Percentiles rank a stretch among this genome's conserved stretches.
Evolutionary conservation across 2,113 vertebrate species (phyloP).

Genomic region (Bathybates hornii): DNA sequence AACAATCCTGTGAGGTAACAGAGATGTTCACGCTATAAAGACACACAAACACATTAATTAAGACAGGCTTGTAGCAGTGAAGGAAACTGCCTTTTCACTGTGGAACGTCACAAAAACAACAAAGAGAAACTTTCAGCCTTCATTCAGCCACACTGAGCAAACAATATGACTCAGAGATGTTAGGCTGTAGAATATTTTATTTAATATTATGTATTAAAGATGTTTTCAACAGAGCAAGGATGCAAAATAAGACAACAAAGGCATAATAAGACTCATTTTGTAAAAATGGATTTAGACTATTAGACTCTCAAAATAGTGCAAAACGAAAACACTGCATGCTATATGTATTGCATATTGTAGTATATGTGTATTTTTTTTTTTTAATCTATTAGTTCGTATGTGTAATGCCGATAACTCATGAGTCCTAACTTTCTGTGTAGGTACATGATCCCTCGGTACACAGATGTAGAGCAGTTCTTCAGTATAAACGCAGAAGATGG

Average conservation of each 20-base stretch:
- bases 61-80: not conserved
- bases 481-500: slow-evolving; percentile 86
- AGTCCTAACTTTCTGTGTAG: slow-evolving; percentile 49
- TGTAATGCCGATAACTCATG: not conserved
- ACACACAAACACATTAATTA: not conserved
- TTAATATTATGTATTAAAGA: not conserved
- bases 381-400: not conserved
- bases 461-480: slow-evolving; percentile 93
- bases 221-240: not conserved
- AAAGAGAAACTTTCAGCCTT: not conserved
- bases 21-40: not conserved
- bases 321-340: not conserved
- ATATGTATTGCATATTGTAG: not conserved
- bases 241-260: not conserved
- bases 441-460: slow-evolving; percentile 93
- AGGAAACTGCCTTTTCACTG: not conserved
- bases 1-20: slow-evolving; percentile 85
- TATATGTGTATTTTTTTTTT: not conserved
- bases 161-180: not conserved
- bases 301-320: not conserved
- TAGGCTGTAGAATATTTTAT: not conserved
- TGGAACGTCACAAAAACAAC: not conserved
- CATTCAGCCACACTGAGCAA: slow-evolving; percentile 3
- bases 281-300: not conserved
- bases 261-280: not conserved